A percentile compares a stretch with the other conserved stretches of the same genome.
Conservation (phyloP, 2,797 vertebrate species). For the Synaphobranchus kaupii region DNA sequence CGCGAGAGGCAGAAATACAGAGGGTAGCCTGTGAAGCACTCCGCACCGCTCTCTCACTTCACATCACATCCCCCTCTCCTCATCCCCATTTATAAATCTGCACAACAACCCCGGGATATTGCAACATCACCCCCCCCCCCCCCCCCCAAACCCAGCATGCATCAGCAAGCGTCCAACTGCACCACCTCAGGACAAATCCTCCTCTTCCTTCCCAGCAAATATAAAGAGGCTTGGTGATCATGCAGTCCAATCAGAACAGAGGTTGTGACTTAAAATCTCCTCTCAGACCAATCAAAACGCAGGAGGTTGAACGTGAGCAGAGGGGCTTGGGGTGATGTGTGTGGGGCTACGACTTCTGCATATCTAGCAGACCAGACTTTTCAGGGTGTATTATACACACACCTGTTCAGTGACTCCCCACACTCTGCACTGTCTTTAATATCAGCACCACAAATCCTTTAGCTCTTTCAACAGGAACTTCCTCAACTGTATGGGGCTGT, state of each 20-base stretch:
- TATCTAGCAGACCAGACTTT: background rate
- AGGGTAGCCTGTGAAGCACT: background rate
- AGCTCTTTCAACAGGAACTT: background rate
- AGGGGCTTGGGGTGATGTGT: background rate
- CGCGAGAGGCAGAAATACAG: background rate
- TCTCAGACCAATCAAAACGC: background rate
- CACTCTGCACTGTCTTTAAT: background rate
- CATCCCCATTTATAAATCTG: background rate
- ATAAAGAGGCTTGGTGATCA: background rate
- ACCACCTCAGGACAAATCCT: slow-evolving; percentile 12
- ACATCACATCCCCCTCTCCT: background rate
- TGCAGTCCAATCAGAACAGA: background rate
- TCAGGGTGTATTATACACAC: background rate
- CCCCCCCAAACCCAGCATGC: slow-evolving; percentile 6
- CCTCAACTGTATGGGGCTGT: background rate
- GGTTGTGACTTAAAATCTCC: background rate
- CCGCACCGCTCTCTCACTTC: background rate
- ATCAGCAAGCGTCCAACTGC: background rate
- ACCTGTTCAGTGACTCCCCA: background rate
- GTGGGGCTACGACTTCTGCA: background rate
- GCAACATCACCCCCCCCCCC: background rate
- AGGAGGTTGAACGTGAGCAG: background rate
- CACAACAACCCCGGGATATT: background rate
- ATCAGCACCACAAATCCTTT: background rate
- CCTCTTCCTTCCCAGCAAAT: background rate